A percentile compares a stretch with the other conserved stretches of the same genome.
Evolutionary conservation across 2,888 invertebrate species (phyloP).

Genomic region (Papilio gigon): DNA sequence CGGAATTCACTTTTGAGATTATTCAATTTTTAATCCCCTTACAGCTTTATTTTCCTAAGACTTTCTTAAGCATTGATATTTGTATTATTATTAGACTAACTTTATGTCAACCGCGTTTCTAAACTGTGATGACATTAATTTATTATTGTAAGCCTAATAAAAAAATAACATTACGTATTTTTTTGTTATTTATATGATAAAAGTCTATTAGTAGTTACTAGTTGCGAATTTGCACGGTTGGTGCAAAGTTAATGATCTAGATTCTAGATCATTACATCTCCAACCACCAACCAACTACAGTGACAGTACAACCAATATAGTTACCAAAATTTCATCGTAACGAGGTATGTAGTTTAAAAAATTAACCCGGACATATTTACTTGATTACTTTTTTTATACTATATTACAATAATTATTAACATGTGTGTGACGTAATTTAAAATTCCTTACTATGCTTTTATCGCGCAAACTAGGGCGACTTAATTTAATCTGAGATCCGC

Average conservation of each 20-base stretch:
- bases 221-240: too few relatives aligned
- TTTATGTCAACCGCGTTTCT: background rate
- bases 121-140: too few relatives aligned
- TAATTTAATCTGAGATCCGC: background rate
- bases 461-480: background rate
- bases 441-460: background rate
- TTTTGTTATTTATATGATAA: too few relatives aligned
- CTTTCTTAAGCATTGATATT: background rate
- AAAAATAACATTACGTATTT: too few relatives aligned
- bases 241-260: too few relatives aligned
- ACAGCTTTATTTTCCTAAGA: background rate
- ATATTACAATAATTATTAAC: background rate
- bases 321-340: background rate
- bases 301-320: too few relatives aligned
- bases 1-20: constrained; percentile 21
- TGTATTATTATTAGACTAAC: background rate
- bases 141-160: too few relatives aligned
- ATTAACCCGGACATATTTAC: background rate
- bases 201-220: too few relatives aligned
- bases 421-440: background rate
- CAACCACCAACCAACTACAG: too few relatives aligned
- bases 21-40: constrained; percentile 28
- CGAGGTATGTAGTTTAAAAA: background rate
- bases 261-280: too few relatives aligned
- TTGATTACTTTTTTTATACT: background rate